These are phyloP conservation scores for Lasioglossum oenotherae DNA, from an alignment of 2,888 invertebrate species.

Conservation along the genomic window DNA sequence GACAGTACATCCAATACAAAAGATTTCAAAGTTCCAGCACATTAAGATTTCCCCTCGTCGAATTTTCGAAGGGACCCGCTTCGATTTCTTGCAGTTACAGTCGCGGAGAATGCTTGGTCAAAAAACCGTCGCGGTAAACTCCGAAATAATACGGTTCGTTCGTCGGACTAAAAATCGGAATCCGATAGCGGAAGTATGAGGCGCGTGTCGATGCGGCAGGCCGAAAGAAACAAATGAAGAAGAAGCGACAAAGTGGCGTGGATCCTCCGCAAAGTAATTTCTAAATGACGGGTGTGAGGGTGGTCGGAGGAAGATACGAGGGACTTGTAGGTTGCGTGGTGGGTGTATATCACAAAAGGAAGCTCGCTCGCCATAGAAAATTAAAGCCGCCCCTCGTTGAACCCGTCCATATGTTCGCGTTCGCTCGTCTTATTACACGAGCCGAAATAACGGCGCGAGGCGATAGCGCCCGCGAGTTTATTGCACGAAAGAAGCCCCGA, in stretches of 20 bases:
- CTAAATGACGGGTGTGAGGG: not conserved
- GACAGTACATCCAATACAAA: not conserved
- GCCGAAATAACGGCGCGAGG: conserved; percentile 12
- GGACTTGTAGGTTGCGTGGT: not conserved
- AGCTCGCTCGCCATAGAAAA: conserved; percentile 17
- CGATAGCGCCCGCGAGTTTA: conserved; percentile 37
- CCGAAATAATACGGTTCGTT: conserved; percentile 15
- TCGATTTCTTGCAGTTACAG: not conserved
- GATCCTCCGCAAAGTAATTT: not conserved
- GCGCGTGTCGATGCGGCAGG: not conserved
- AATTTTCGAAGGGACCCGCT: too few relatives aligned
- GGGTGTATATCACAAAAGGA: not conserved
- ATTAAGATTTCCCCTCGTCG: not conserved
- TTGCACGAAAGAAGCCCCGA: conserved; percentile 44
- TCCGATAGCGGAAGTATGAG: not conserved
- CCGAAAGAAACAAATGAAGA: not conserved
- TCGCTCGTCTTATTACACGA: conserved; percentile 49
- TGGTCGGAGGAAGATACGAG: not conserved
- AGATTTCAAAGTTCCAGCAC: not conserved
- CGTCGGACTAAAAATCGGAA: conserved; percentile 18
- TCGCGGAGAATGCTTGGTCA: not conserved
- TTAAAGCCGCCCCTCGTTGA: conserved; percentile 10
- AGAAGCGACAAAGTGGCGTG: not conserved
- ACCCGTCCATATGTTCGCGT: conserved; percentile 30
- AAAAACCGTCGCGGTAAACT: conserved; percentile 14